Evolutionary conservation across 2,113 vertebrate genomes (phyloP), one percentile per base, ranked within the genome.

Genomic region (Dermatemys mawii): DNA sequence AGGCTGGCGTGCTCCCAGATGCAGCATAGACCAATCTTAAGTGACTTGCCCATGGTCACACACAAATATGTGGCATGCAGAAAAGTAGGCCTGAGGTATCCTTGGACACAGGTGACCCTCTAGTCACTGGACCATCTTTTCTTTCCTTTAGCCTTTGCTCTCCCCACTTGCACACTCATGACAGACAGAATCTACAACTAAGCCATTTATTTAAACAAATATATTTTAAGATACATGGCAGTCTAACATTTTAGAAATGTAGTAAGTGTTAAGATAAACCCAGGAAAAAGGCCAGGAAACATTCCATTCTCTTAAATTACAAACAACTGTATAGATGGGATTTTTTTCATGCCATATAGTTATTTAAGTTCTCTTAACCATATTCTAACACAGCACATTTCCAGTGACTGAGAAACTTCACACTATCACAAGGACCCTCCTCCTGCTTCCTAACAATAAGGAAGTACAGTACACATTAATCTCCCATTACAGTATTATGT

Each of bases 361-460:
- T 49, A 57, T 54, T 27, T 44, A 76, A 91, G 81, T 26, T 44
- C 35, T 26, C 84, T 60, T 16, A 55, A 84, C 55, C 13, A 83
- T 3, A 1, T 1, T 11, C 1, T 2, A 84, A 14, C 38, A 44
- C 1, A 1, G 78, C 67, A 93, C 73, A 78, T 0, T 0, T 63
- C 63, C 4, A 5, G 48, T 46, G 92, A 90, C 0, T 11, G 83
- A 92, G 41, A 0, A 0, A 51, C 94, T 53, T 53, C 0, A 0
- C 2, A 3, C 60, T 83, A 84, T 79, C 90, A 87, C 35, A 83
- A 78, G 79, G 88, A 93, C 86, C 90, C 78, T 75, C 87, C 84
- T 96, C 87, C 94, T 96, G 96, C 93, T 93, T 87, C 89, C 83
- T 0, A 3, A 90, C 94, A 89, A 91, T 95, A 96, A 95, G 81